Conservation (phyloP, 2,888 invertebrate genomes). For the Plebejus anna region DNA sequence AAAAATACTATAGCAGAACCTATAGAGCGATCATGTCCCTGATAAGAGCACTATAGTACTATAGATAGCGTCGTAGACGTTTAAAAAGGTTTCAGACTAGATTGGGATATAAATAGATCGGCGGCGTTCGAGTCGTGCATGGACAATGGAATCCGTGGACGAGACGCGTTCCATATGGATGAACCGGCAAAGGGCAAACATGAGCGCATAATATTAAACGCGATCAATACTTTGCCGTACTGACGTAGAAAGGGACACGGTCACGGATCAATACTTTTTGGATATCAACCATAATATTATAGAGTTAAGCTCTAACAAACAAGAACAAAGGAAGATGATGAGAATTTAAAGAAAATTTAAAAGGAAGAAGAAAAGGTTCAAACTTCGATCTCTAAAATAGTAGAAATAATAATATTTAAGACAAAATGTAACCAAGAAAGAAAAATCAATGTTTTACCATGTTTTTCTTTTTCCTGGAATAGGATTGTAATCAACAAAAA, state of each 20-base stretch:
- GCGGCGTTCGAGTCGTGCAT: slow-evolving; percentile 51
- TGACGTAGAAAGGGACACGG: neutral
- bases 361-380: too few species aligned
- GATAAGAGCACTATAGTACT: slow-evolving; percentile 1
- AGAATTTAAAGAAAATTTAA: neutral
- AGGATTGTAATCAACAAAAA: neutral
- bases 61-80: neutral
- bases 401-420: neutral
- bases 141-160: slow-evolving; percentile 75
- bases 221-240: slow-evolving; percentile 37
- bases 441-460: neutral
- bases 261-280: neutral
- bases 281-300: neutral
- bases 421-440: neutral
- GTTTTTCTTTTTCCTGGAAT: neutral
- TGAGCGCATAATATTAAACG: slow-evolving; percentile 45
- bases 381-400: neutral
- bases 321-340: neutral
- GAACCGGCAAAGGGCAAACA: slow-evolving; percentile 64
- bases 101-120: slow-evolving; percentile 62
- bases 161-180: slow-evolving; percentile 75
- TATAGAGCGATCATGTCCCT: neutral
- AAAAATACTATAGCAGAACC: neutral
- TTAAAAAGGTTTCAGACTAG: slow-evolving; percentile 30
- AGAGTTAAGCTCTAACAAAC: neutral